phyloP scores from a whole-genome alignment of 1,140 invertebrate genomes.

The Eulimnadia texana region DNA sequence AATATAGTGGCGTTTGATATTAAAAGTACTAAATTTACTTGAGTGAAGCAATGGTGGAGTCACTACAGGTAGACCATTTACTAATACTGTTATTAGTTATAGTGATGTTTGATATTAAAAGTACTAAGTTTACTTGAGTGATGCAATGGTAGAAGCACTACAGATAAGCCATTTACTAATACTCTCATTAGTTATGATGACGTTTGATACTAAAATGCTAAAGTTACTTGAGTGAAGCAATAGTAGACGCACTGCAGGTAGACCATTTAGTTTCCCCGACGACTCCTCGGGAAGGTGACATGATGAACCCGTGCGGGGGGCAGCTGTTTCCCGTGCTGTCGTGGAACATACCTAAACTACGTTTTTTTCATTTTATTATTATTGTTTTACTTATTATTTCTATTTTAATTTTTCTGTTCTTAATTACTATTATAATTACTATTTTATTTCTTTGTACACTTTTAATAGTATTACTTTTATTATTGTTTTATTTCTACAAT shows the following conservation, averaged over 20 bases:
- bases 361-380: too few species aligned
- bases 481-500: too few species aligned
- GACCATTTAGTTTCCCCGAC: slow-evolving; percentile 72
- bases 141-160: too few species aligned
- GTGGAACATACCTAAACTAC: slow-evolving; percentile 71
- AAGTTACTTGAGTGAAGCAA: slow-evolving; percentile 26
- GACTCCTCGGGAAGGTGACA: slow-evolving; percentile 68
- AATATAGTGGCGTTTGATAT: too few species aligned
- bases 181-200: slow-evolving; percentile 2
- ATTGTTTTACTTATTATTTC: too few species aligned
- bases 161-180: background rate
- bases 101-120: background rate
- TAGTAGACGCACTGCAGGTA: slow-evolving; percentile 47
- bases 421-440: too few species aligned
- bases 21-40: too few species aligned
- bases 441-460: too few species aligned
- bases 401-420: too few species aligned
- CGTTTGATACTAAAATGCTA: background rate
- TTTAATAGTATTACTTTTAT: too few species aligned
- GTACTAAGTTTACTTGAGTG: slow-evolving; percentile 25
- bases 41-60: too few species aligned
- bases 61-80: too few species aligned
- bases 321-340: slow-evolving; percentile 61
- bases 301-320: slow-evolving; percentile 65
- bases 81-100: background rate